Evolutionary conservation across 2,888 invertebrate species (phyloP), one percentile per base, ranked within the genome.

Genomic region (Euspilapteryx auroguttella): DNA sequence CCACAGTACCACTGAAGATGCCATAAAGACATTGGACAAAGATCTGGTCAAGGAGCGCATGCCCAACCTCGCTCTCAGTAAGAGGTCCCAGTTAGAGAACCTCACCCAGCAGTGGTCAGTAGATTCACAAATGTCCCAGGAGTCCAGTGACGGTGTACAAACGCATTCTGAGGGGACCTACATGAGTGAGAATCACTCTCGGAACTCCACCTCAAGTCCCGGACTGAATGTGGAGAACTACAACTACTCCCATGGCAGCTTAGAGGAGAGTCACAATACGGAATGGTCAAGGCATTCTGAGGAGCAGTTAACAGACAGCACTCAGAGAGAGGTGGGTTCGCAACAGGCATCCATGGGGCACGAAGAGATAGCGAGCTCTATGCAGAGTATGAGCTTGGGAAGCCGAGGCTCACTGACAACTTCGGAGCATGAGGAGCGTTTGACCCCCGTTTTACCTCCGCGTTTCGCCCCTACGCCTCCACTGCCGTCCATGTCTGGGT

Each of bases 51-150:
- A 59, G 37, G 76, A 64, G 34, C 56, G 47, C 33, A 55, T 68
- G 39, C 78, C 65, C 29, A 77, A 66, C 42, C 53, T 76, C 41
- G 75, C 61, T 23, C 37, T 65, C 25, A 73, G 66, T 20, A 76
- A 66, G 36, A 53, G 68, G 23, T 55, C 64, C 32, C 59, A 71
- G 39, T 45, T 66, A 42, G 62, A 68, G 24, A 64, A 63, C 46
- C 45, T 68, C 38, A 64, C 82, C 12, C 81, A 82, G 2, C 82
- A 83, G 40, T 83, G 82, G 83, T 83, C 83, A 4, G 80, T 79
- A 30, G 83, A 83, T 46, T 82, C 82, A 20, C 82, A 83, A 48
- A 76, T 81, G 56, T 82, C 82, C 7, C 81, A 82, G 46, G 82
- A 82, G 40, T 83, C 82, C 2, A 82, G 82, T 34, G 83, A 83